Base-by-base conservation (phyloP, 1,140 invertebrate species). In the Macrosteles quadrilineatus region DNA sequence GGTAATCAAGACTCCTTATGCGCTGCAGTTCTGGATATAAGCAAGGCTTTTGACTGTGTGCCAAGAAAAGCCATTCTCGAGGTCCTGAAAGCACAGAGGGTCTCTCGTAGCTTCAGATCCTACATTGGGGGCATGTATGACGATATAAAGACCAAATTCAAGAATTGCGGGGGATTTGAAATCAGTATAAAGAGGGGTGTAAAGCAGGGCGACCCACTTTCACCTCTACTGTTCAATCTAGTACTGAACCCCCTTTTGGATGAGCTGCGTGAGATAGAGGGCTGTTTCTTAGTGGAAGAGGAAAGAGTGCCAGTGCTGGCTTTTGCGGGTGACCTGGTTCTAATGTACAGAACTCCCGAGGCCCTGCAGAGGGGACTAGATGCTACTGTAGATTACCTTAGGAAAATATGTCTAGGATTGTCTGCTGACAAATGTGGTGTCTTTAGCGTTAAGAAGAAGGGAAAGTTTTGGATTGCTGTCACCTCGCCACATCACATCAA, bases 311-410 rank as follows among this genome's bases (percentile, higher is more conserved):
- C 72, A 23, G 73, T 53, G 0, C 66, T 78, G 12, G 78, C 75
- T 0, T 80, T 79, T 67, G 78, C 78, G 6, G 78, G 80, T 45
- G 78, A 80, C 67, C 9, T 79, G 6, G 73, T 76, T 6, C 30
- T 79, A 19, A 1, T 71, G 0, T 67, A 76, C 2, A 53, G 32
- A 0, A 71, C 68, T 14, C 2, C 23, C 32, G 30, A 19, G 17
- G 59, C 29, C 17, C 25, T 63, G 1, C 59, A 63, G 19, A 17
- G 0, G 1, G 30, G 23, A 29, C 25, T 63, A 1, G 23, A 63
- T 29, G 2, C 30, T 1, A 17, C 14, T 0, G 23, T 3, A 3
- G 29, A 29, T 1, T 31, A 63, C 29, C 23, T 63, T 6, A 1
- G 32, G 1, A 63, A 19, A 9, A 19, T 63, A 3, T 19, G 59